A percentile compares a stretch with the other conserved stretches of the same genome.
Conservation (phyloP, 2,113 vertebrate genomes). For the Romanogobio albipinnatus region DNA sequence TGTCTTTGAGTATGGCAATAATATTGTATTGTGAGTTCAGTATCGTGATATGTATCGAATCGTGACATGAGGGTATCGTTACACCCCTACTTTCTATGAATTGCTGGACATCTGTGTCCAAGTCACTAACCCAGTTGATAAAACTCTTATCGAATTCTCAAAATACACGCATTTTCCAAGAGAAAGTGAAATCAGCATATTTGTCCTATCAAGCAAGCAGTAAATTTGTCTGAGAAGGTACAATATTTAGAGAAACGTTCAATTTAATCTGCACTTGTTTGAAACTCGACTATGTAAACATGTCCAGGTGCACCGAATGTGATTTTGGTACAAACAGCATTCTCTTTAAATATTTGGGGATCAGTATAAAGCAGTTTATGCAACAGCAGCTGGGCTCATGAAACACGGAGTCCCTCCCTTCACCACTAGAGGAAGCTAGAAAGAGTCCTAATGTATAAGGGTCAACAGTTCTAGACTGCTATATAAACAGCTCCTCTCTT, state of each 20-base stretch:
- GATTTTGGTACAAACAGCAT: not conserved
- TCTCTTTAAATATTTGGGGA: conserved; percentile 21
- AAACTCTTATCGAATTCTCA: conserved; percentile 30
- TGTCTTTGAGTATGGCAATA: too few relatives aligned
- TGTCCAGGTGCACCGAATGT: conserved; percentile 6
- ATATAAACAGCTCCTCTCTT: not conserved
- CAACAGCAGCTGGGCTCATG: conserved; percentile 10
- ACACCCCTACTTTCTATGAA: too few relatives aligned
- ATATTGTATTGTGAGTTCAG: too few relatives aligned
- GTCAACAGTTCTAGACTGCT: not conserved
- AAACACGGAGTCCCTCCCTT: not conserved
- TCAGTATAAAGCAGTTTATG: conserved; percentile 4
- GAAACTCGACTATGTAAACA: conserved; percentile 19
- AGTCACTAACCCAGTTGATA: conserved; percentile 19
- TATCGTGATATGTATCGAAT: too few relatives aligned
- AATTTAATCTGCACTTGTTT: conserved; percentile 7
- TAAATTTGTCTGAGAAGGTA: not conserved
- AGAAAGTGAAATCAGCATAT: conserved; percentile 23
- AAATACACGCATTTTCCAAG: conserved; percentile 28
- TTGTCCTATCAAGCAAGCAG: not conserved
- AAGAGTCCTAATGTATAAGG: not conserved
- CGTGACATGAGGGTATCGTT: too few relatives aligned
- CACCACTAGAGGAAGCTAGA: not conserved
- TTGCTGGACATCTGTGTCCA: not conserved
- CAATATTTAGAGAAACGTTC: conserved; percentile 1